Evolutionary conservation across 2,888 invertebrate species (phyloP).

Genomic region (Hirtodrosophila histrioides): DNA sequence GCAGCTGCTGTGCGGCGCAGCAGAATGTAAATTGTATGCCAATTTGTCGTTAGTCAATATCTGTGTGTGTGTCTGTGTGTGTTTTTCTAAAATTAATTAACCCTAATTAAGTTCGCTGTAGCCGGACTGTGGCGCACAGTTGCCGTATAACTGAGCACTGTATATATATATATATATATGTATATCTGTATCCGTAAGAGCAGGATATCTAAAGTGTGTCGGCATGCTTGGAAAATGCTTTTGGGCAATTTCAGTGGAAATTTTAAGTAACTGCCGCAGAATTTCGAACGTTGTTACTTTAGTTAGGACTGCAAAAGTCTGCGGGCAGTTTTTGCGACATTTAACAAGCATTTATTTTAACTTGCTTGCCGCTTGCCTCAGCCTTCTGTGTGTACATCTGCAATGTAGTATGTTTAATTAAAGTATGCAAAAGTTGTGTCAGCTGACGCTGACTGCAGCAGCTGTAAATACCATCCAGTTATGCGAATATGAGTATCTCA

Average conservation of each 20-base stretch:
- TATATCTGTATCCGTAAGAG: conserved; percentile 5
- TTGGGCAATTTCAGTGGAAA: conserved; percentile 56
- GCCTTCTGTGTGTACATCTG: conserved; percentile 39
- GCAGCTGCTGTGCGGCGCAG: conserved; percentile 27
- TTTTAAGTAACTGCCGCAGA: conserved; percentile 57
- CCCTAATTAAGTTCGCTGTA: conserved; percentile 69
- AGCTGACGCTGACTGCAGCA: conserved; percentile 57
- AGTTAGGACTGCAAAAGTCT: conserved; percentile 46
- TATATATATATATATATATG: conserved; percentile 3
- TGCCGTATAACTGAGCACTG: conserved; percentile 1
- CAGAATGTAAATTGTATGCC: conserved; percentile 57
- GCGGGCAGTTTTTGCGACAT: conserved; percentile 65
- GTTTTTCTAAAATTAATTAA: conserved; percentile 75
- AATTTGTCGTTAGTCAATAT: conserved; percentile 68
- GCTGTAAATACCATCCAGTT: conserved; percentile 69
- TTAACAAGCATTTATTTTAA: conserved; percentile 70
- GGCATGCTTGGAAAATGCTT: conserved; percentile 39
- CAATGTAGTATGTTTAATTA: conserved; percentile 68
- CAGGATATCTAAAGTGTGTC: conserved; percentile 20
- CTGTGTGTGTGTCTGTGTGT: conserved; percentile 19
- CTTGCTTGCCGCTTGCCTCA: conserved; percentile 28
- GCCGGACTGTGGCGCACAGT: conserved; percentile 27
- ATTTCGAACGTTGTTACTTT: conserved; percentile 52
- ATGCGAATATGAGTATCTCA: conserved; percentile 38
- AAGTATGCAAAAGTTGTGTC: conserved; percentile 67